Evolutionary conservation across 2,888 invertebrate genomes (phyloP).

Genomic region (Acheta domesticus): DNA sequence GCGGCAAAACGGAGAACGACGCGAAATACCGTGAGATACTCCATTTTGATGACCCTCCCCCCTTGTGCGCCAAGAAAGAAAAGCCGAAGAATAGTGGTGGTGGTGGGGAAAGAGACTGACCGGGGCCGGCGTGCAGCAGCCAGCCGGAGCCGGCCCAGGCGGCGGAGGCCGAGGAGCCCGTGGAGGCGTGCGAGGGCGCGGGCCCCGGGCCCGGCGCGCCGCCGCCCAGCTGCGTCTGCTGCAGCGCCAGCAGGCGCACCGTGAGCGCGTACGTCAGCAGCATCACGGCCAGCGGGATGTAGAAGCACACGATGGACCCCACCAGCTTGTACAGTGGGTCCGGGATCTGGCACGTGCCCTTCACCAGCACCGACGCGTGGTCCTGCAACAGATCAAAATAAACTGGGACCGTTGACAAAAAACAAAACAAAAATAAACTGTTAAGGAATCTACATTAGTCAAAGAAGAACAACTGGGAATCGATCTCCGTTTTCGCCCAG

Average conservation of each 20-base stretch:
- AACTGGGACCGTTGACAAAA: not conserved
- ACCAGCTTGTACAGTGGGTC: slow-evolving; percentile 86
- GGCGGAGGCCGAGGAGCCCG: not conserved
- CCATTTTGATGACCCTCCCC: too few species aligned
- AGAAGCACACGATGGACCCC: slow-evolving; percentile 92
- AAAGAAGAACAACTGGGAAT: too few species aligned
- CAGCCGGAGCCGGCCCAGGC: slow-evolving; percentile 60
- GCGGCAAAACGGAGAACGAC: too few species aligned
- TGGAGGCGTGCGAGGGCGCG: slow-evolving; percentile 50
- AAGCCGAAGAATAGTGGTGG: too few species aligned
- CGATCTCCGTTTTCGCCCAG: too few species aligned
- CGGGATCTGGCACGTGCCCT: slow-evolving; percentile 81
- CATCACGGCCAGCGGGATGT: slow-evolving; percentile 94
- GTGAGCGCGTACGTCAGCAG: slow-evolving; percentile 91
- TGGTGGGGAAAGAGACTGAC: not conserved
- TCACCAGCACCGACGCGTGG: slow-evolving; percentile 76
- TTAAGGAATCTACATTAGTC: too few species aligned
- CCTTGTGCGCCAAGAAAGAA: too few species aligned
- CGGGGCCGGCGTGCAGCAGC: slow-evolving; percentile 54
- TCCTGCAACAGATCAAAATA: slow-evolving; percentile 57
- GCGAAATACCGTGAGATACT: too few species aligned
- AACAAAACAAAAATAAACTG: not conserved
- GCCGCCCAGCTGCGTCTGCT: slow-evolving; percentile 68
- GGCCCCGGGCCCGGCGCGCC: slow-evolving; percentile 28
- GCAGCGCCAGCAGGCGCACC: slow-evolving; percentile 78